Base-by-base conservation (phyloP, 2,888 invertebrate species). In the Diadegma fenestrale region DNA sequence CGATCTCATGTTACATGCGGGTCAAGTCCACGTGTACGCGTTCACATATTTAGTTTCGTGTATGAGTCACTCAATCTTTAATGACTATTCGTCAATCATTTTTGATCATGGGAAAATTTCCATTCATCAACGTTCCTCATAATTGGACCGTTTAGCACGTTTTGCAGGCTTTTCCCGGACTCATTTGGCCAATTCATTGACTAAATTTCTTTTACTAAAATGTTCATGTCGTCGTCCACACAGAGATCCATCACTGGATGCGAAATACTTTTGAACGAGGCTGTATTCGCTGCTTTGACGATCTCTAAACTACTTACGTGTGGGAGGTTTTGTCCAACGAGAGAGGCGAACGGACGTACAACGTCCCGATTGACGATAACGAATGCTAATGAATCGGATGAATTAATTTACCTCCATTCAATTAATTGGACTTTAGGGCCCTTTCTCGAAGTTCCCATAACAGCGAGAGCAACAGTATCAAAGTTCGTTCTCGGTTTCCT, bases 321-420 rank as follows among this genome's bases (percentile, higher is more conserved):
- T 58, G 12, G 61, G 54, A 80, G 75, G 37, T 79, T 82, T 78
- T 76, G 80, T 75, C 45, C 78, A 75, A 78, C 19, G 81, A 86
- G 82, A 82, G 77, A 87, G 87, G 88, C 85, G 86, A 88, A 86
- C 86, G 73, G 86, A 85, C 82, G 84, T 81, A 86, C 85, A 88
- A 87, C 64, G 76, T 79, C 80, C 71, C 82, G 86, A 92, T 93
- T 92, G 90, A 92, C 90, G 89, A 92, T 91, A 92, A 93, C 92
- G 92, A 93, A 92, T 91, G 91, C 90, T 92, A 93, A 91, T 92
- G 90, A 89, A 89, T 90, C 90, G 90, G 91, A 93, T 91, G 92
- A 92, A 91, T 92, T 93, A 92, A 93, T 93, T 92, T 90, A 90
- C 90, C 92, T 92, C 91, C 91, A 91, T 93, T 85, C 92, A 92